phyloP scores from a whole-genome alignment of 2,113 vertebrate genomes.

The Sceloporus tristichus region DNA sequence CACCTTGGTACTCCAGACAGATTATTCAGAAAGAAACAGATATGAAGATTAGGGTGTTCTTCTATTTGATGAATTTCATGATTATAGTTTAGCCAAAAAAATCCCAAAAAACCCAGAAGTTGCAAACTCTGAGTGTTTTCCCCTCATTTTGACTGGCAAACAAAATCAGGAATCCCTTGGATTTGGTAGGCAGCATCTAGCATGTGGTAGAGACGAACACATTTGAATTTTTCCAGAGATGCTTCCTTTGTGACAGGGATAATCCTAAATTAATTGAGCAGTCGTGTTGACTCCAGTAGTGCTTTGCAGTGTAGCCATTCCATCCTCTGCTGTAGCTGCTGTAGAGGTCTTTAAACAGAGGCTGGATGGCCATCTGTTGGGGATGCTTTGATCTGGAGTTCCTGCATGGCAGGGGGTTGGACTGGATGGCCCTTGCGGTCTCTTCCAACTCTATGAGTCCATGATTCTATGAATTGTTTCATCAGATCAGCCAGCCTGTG shows the following conservation, averaged over 20 bases:
- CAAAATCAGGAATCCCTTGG: background rate
- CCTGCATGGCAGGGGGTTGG: too few species aligned
- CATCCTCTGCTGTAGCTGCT: background rate
- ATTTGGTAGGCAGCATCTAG: background rate
- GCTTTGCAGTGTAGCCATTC: background rate
- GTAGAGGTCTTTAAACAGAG: background rate
- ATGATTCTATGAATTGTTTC: background rate
- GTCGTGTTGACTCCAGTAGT: background rate
- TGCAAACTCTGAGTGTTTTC: background rate
- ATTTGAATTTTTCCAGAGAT: background rate
- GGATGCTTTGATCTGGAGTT: too few species aligned
- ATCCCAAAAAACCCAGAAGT: background rate
- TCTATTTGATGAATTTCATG: background rate
- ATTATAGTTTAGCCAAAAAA: background rate
- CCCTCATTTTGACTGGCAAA: background rate
- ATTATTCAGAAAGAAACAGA: background rate
- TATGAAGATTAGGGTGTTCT: background rate
- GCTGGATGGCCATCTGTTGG: too few species aligned
- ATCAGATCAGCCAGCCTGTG: background rate
- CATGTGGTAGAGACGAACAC: background rate
- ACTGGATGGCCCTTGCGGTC: too few species aligned
- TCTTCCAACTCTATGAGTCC: too few species aligned
- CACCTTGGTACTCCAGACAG: background rate
- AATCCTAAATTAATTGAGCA: background rate
- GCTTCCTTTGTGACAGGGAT: background rate